These are phyloP conservation scores for Rhinogobius similis DNA, from an alignment of 2,113 vertebrate species.

Conservation along the genomic window DNA sequence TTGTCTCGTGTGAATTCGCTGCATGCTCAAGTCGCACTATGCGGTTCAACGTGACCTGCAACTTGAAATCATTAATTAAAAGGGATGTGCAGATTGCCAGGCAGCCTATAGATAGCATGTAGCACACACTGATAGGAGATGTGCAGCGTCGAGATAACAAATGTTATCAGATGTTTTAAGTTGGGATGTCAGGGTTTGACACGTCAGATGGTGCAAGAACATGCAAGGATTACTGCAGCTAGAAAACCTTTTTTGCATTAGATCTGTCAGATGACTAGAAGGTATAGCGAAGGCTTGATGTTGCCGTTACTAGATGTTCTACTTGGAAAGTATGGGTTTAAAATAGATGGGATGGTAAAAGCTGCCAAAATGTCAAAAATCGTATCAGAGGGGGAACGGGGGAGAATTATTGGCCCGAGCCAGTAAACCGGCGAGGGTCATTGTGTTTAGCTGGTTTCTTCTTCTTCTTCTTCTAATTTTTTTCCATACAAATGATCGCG, in stretches of 20 bases:
- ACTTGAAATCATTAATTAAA: background rate
- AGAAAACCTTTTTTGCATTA: constrained; percentile 7
- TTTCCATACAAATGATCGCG: too few species aligned
- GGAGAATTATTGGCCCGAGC: too few species aligned
- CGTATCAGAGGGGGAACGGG: too few species aligned
- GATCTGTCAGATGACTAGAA: background rate
- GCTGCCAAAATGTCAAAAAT: background rate
- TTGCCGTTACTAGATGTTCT: background rate
- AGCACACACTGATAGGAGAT: constrained; percentile 3
- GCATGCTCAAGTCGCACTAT: background rate
- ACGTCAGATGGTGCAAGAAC: constrained; percentile 10
- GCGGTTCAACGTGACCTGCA: background rate
- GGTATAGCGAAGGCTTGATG: background rate
- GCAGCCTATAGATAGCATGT: background rate
- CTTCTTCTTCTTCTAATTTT: too few species aligned
- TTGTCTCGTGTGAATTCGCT: background rate
- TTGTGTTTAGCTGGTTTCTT: too few species aligned
- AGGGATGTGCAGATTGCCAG: background rate
- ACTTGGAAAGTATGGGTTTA: background rate
- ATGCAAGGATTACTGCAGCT: constrained; percentile 7
- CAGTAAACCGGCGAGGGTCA: too few species aligned
- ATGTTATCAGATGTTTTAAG: constrained; percentile 5
- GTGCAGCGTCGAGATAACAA: constrained; percentile 14
- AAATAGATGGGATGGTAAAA: background rate
- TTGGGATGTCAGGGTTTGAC: constrained; percentile 16